phyloP scores from a whole-genome alignment of 2,113 vertebrate species.

The Anoplopoma fimbria region DNA sequence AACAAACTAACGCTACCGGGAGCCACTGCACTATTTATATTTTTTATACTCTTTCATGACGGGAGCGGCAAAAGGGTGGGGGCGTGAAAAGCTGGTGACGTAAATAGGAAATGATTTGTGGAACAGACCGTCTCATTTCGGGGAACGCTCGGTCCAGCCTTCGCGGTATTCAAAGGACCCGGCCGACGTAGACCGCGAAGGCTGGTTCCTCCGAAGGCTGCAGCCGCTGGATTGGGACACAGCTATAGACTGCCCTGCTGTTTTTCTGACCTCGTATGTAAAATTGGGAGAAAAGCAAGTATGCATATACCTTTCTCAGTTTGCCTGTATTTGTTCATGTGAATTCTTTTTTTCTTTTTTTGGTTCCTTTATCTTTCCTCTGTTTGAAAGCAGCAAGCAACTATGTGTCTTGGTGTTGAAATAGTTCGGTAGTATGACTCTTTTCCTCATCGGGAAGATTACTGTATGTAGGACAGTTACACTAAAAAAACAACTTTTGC shows the following conservation, averaged over 20 bases:
- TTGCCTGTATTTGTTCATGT: background rate
- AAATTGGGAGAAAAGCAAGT: conserved; percentile 5
- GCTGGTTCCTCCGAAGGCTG: too few species aligned
- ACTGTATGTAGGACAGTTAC: background rate
- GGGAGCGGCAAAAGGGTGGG: too few species aligned
- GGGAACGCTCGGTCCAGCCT: too few species aligned
- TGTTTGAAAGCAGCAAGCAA: background rate
- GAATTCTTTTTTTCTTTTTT: background rate
- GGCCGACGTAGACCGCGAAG: too few species aligned
- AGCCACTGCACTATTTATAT: too few species aligned
- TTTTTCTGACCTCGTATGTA: conserved; percentile 25
- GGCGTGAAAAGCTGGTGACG: too few species aligned
- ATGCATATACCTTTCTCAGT: conserved; percentile 1
- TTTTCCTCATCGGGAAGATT: conserved; percentile 5
- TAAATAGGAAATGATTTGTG: too few species aligned
- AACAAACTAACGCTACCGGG: too few species aligned
- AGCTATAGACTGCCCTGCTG: background rate
- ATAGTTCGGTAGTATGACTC: background rate
- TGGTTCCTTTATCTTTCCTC: background rate
- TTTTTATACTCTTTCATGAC: too few species aligned
- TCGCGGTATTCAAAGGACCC: too few species aligned
- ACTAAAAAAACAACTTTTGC: background rate
- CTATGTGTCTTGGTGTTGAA: background rate
- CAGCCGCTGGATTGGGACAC: too few species aligned
- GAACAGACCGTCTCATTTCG: too few species aligned